Base-by-base conservation (phyloP, 2,888 invertebrate species). In the Lymantria monacha region DNA sequence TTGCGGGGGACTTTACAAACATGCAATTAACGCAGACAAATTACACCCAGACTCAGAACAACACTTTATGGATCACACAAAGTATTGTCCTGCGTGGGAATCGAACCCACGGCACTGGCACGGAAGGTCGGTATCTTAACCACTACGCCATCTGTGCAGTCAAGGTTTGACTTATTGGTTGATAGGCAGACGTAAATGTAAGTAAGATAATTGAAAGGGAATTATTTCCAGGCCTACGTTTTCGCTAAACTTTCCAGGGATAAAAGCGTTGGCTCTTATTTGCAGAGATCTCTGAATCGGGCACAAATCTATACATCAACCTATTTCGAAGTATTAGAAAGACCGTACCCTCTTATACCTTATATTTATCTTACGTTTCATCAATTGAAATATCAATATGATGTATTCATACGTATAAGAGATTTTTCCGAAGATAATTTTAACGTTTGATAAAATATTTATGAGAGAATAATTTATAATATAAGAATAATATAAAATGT, bases 131-230 rank as follows among this genome's bases (percentile, higher is more conserved):
- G n/a, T n/a, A n/a, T n/a, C n/a, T n/a, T n/a, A n/a, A n/a, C n/a
- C n/a, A n/a, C n/a, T n/a, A n/a, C n/a, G n/a, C n/a, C n/a, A n/a
- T n/a, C n/a, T n/a, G n/a, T n/a, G n/a, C n/a, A n/a, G n/a, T n/a
- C n/a, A n/a, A n/a, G n/a, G n/a, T n/a, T n/a, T n/a, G n/a, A n/a
- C n/a, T n/a, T n/a, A n/a, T 58, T 59, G 66, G 57, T 51, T 57
- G 69, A 65, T 68, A 62, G 63, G 66, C 63, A 56, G 54, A 66
- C 62, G 58, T 61, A 57, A 65, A 62, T 49, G 57, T 70, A 68
- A 71, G 66, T 63, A 63, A 49, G 61, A 61, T 73, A 73, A 74
- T 74, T 73, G 74, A 74, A 74, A 64, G 66, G 69, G 69, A 73
- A 73, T 72, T 68, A 71, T 66, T 66, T 66, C 57, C 59, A 68